Conservation (phyloP, 2,797 vertebrate genomes). For the Sphenopsis melanotis region DNA sequence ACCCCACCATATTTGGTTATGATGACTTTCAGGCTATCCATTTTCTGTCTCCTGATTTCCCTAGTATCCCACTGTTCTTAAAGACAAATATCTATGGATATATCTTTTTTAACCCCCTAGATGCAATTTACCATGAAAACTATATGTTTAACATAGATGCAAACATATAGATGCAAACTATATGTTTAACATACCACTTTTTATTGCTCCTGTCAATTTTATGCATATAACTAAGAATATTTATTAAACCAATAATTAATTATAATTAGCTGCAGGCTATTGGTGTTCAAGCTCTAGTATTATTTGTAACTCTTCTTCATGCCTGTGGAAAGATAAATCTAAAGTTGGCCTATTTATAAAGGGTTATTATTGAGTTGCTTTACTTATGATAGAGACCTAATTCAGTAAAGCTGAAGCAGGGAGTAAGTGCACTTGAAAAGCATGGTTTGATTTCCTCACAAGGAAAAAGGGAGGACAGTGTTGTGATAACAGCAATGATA, state of each 20-base stretch:
- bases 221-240: neutral
- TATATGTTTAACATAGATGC: neutral
- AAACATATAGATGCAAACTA: neutral
- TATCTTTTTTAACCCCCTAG: neutral
- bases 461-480: conserved; percentile 1
- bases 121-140: neutral
- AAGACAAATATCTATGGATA: neutral
- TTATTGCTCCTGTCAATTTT: neutral
- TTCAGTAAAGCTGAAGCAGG: conserved; percentile 20
- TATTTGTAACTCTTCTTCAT: neutral
- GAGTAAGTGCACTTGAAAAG: conserved; percentile 45
- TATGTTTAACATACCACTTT: neutral
- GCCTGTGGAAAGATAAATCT: conserved; percentile 19
- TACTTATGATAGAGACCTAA: conserved; percentile 14
- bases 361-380: conserved; percentile 31
- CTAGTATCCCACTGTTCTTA: neutral
- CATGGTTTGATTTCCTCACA: neutral
- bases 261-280: neutral
- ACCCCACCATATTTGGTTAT: neutral
- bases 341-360: conserved; percentile 47
- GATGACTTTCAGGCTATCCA: neutral
- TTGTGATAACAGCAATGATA: neutral
- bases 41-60: neutral
- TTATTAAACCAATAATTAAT: neutral
- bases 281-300: neutral